Base-by-base conservation (phyloP, 2,888 invertebrate species). In the Synanthedon andrenaeformis region DNA sequence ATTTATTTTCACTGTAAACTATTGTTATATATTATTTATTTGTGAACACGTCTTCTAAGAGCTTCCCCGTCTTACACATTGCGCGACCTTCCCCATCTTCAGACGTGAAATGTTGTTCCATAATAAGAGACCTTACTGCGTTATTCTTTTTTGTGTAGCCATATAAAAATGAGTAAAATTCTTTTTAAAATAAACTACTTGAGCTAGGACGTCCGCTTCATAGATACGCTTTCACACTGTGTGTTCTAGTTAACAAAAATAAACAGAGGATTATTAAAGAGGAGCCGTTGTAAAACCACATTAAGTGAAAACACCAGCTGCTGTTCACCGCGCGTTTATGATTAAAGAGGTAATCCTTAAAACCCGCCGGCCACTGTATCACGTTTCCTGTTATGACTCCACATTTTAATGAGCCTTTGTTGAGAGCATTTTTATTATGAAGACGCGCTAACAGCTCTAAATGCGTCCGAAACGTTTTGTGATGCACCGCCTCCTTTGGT, bases 321-420 rank as follows among this genome's bases (percentile, higher is more conserved):
- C 81, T 70, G 71, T 66, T 70, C 63, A 76, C 83, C 81, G 77
- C 81, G 76, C 68, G 65, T 77, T 82, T 82, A 80, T 81, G 82
- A 84, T 82, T 82, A 82, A 84, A 83, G 82, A 76, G 74, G 72
- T 76, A 68, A 71, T 79, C 70, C 74, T 75, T 67, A 67, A 66
- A 69, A 70, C 71, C 67, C 70, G 68, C 70, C 72, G 65, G 72
- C 76, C 79, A 75, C 78, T 73, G 74, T 84, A 86, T 87, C 85
- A 80, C 69, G 69, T 87, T 86, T 83, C 86, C 84, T 84, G 85
- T 87, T 87, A 86, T 87, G 81, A 83, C 82, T 85, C 79, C 68
- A 83, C 74, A 80, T 83, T 84, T 86, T 83, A 81, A 84, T 80
- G 71, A 68, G 64, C 69, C 76, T 84, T 84, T 84, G 79, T 84